Evolutionary conservation across 2,888 invertebrate species (phyloP).

Genomic region (Caenorhabditis sulstoni): DNA sequence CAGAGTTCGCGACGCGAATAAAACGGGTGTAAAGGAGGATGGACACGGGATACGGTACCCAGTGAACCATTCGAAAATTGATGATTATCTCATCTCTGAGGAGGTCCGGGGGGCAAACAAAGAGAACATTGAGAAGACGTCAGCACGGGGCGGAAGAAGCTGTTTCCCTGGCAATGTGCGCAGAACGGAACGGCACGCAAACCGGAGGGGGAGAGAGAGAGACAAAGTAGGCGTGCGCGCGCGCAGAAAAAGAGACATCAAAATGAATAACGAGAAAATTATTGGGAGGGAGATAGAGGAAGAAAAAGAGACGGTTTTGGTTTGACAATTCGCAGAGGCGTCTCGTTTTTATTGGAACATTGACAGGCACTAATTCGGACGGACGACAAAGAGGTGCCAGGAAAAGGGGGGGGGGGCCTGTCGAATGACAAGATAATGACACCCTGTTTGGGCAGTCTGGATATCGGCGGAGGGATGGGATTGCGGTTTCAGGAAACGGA

Average conservation of each 20-base stretch:
- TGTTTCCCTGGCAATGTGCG: constrained; percentile 34
- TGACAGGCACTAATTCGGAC: no score
- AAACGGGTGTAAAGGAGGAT: neutral
- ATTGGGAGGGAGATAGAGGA: constrained; percentile 24
- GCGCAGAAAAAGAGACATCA: constrained; percentile 34
- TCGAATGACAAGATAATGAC: neutral
- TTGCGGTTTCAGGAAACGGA: no score
- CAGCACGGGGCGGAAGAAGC: neutral
- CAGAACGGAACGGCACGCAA: constrained; percentile 6
- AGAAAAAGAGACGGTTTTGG: neutral
- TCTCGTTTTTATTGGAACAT: no score
- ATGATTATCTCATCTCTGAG: constrained; percentile 26
- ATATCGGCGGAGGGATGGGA: no score
- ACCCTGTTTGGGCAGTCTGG: no score
- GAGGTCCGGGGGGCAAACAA: constrained; percentile 1
- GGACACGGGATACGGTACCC: constrained; percentile 8
- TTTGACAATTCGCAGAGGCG: neutral
- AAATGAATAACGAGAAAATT: constrained; percentile 60
- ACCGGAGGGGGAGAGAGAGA: constrained; percentile 3
- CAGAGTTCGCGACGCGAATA: no score
- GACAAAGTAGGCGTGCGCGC: neutral
- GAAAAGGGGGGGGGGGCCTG: neutral
- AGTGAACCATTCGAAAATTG: constrained; percentile 36
- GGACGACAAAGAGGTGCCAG: constrained; percentile 22
- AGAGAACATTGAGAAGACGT: neutral